Evolutionary conservation across 2,888 invertebrate genomes (phyloP), one percentile per base, ranked within the genome.

Genomic region (Scaptodrosophila latifasciaeformis): DNA sequence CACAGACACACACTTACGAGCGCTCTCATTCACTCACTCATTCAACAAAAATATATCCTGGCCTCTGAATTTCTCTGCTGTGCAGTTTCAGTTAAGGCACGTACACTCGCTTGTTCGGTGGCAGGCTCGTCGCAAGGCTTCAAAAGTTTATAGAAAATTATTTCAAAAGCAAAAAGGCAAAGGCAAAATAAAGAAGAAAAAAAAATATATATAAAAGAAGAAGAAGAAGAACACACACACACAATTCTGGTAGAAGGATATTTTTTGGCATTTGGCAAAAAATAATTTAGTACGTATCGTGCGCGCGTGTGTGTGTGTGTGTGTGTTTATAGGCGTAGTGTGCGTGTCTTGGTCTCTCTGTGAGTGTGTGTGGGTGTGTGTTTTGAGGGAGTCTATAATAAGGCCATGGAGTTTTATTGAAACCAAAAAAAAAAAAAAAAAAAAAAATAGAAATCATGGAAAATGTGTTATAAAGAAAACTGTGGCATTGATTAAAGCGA

Each of bases 391-490:
- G 76, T 68, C 70, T 65, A 76, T 72, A 82, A 81, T 70, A 82
- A 71, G 81, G 76, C 76, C 77, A 75, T 69, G 79, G 61, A 78
- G 78, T 74, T 77, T 77, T 78, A 68, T 74, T 75, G 72, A 71
- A 78, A n/a, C n/a, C n/a, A n/a, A n/a, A n/a, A n/a, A n/a, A n/a
- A n/a, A n/a, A n/a, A n/a, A n/a, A n/a, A n/a, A n/a, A n/a, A n/a
- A n/a, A n/a, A n/a, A n/a, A n/a, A n/a, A n/a, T n/a, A n/a, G n/a
- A n/a, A n/a, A n/a, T n/a, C n/a, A n/a, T n/a, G n/a, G n/a, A n/a
- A n/a, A n/a, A n/a, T n/a, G n/a, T n/a, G n/a, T n/a, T n/a, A n/a
- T n/a, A n/a, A n/a, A n/a, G n/a, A n/a, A n/a, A n/a, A n/a, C n/a
- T n/a, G n/a, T n/a, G 24, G 24, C 24, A 24, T 5, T 7, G 24